These are phyloP conservation scores for Melanargia galathea DNA, from an alignment of 2,888 invertebrate species.

Conservation along the genomic window DNA sequence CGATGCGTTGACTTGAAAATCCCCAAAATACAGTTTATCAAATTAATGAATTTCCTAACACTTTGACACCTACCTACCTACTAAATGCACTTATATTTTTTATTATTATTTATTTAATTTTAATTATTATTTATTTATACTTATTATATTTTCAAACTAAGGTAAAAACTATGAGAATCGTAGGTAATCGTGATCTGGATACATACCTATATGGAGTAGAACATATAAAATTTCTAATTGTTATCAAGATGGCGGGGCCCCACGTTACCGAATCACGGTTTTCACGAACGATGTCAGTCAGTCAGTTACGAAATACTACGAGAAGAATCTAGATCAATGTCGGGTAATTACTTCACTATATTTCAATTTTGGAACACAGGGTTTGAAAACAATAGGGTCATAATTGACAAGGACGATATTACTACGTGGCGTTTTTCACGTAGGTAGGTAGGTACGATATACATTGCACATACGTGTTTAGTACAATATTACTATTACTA, in stretches of 20 bases:
- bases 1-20: no score
- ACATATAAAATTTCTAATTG: background rate
- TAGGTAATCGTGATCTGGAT: no score
- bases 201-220: no score
- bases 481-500: background rate
- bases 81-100: no score
- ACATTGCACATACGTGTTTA: conserved; percentile 1
- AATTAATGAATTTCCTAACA: no score
- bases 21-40: no score
- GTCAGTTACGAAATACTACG: conserved; percentile 12
- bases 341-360: conserved; percentile 29
- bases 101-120: no score
- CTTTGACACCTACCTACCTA: no score
- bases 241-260: conserved; percentile 33
- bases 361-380: conserved; percentile 1
- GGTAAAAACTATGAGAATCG: no score
- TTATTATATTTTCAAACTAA: no score
- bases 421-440: background rate
- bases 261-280: conserved; percentile 9
- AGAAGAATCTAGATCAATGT: conserved; percentile 37
- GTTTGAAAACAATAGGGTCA: conserved; percentile 27
- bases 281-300: conserved; percentile 1
- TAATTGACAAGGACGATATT: conserved; percentile 23
- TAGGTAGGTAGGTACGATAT: no score
- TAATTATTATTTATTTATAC: no score